A percentile compares a stretch with the other conserved stretches of the same genome.
Conservation (phyloP, 2,797 vertebrate species). For the Silurus aristotelis region DNA sequence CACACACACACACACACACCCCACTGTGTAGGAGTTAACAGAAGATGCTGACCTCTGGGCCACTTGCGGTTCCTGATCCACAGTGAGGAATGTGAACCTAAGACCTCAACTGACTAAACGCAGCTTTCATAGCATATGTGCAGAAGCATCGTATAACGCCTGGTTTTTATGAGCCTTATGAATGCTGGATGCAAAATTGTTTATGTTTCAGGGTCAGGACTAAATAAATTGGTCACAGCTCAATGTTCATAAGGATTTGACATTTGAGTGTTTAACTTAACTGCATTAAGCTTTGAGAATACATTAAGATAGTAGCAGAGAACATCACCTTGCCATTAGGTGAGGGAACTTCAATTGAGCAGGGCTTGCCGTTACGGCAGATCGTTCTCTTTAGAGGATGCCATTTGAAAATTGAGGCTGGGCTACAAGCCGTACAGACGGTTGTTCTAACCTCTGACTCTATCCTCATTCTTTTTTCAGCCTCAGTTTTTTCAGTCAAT, state of each 20-base stretch:
- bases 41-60: constrained; percentile 37
- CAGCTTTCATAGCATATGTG: constrained; percentile 9
- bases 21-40: constrained; percentile 37
- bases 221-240: neutral
- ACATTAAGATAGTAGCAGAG: neutral
- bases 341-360: neutral
- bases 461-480: constrained; percentile 47
- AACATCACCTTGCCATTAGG: neutral
- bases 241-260: neutral
- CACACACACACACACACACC: neutral
- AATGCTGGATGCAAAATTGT: neutral
- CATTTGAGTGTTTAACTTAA: neutral
- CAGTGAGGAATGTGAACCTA: constrained; percentile 44
- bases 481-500: too few species aligned
- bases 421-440: constrained; percentile 44
- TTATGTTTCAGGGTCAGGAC: neutral
- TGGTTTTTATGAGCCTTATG: neutral
- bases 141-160: neutral
- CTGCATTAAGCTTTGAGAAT: neutral
- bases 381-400: constrained; percentile 23
- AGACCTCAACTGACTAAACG: constrained; percentile 36
- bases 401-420: constrained; percentile 43
- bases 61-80: constrained; percentile 41
- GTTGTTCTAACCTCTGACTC: constrained; percentile 60
- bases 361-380: constrained; percentile 20